Evolutionary conservation across 1,140 invertebrate genomes (phyloP), one percentile per base, ranked within the genome.

Genomic region (Lepidotrigona ventralis): DNA sequence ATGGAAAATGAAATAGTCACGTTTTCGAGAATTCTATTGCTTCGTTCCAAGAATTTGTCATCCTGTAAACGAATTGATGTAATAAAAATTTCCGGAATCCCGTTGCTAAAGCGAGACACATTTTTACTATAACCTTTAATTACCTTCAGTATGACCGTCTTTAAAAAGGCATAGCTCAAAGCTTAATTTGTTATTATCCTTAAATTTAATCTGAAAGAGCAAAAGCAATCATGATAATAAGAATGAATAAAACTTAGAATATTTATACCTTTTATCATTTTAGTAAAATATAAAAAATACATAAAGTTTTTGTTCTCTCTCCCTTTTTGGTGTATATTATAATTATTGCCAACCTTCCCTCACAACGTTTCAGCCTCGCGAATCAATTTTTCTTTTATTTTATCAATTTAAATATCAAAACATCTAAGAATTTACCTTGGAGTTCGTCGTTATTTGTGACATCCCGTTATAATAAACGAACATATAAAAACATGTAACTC

Each of bases 41-140:
- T 17, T 12, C 3, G n/a, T 83, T 78, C 54, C 46, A 39, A 2
- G 66, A 78, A 70, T 26, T 66, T 5, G 9, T 74, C 46, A 26
- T n/a, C n/a, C n/a, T 54, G 56, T 9, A 74, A 78, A 70, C 17
- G n/a, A 54, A 26, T 15, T 17, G 17, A 78, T 15, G 39, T 54
- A 78, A 83, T 83, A 23, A 26, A n/a, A 1, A 39, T 83, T 71
- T 78, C 64, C 66, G 54, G 46, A 71, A 78, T 56, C 53, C 63
- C 63, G 23, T 56, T 64, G 56, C 2, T 23, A 1, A 33, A 19
- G 8, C 46, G 14, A 26, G 51, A n/a, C 29, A 53, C 33, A 17
- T 15, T 79, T 26, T 79, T 11, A 19, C 46, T 58, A 15, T 19
- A 15, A 56, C 12, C 5, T 23, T n/a, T 69, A 14, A 21, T n/a